Evolutionary conservation across 2,797 vertebrate species (phyloP), one percentile per base, ranked within the genome.

Genomic region (Aotus griseimembra): DNA sequence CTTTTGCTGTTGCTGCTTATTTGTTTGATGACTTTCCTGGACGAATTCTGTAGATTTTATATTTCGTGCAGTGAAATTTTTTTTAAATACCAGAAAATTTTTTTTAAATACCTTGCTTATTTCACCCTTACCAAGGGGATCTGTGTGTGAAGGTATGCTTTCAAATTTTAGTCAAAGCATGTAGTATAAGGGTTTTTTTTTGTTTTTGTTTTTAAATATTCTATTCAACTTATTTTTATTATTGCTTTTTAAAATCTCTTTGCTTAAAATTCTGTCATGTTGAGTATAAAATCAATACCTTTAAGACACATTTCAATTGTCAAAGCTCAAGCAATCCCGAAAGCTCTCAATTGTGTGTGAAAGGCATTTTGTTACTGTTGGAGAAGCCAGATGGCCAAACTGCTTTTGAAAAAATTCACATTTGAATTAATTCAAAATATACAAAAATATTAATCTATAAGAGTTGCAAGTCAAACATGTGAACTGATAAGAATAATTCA

Each of bases 401-500:
- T 7, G 48, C 88, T 80, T 95, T 79, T 87, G 28, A 93, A 97
- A 97, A 96, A 84, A 28, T 57, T 79, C 36, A 96, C 20, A 39
- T 88, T 93, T 80, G 19, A 33, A 46, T 73, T 87, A 41, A 73
- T 20, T 79, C 20, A 94, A 94, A 90, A 33, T 81, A 48, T 2
- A 61, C 14, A 10, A 75, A 67, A 93, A 3, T 72, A 14, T 67
- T 90, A 30, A 72, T 55, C 24, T 73, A 15, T 26, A 80, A 73
- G 20, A 85, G 83, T 82, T 92, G 64, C 64, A 57, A 72, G 36
- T 41, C 39, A 10, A 61, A 55, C 36, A 64, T 14, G 0, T 83
- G 36, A 90, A 94, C 4, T 22, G 39, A 92, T 67, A 67, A 87
- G 41, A 93, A 76, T 72, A 82, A 80, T 55, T 26, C 15, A 58